Conservation (phyloP, 1,140 invertebrate genomes). For the Drosophila neocordata region DNA sequence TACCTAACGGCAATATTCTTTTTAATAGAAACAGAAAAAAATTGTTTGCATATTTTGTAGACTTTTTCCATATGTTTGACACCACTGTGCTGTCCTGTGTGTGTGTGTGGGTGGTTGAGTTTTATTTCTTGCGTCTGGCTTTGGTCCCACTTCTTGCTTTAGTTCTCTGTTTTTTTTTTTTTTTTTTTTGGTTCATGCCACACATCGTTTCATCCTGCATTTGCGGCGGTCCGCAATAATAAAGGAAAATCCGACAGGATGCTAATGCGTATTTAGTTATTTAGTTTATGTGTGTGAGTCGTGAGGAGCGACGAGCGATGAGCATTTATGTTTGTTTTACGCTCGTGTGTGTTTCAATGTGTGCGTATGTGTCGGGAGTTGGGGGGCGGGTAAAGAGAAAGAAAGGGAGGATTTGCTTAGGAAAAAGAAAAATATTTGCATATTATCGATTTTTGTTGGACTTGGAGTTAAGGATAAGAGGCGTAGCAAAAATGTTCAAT, state of each 20-base stretch:
- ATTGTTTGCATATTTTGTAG: too few relatives aligned
- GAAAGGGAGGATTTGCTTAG: conserved; percentile 2
- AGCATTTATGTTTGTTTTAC: conserved; percentile 67
- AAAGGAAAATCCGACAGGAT: conserved; percentile 80
- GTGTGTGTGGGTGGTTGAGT: neutral
- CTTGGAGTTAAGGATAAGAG: conserved; percentile 16
- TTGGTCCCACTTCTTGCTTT: conserved; percentile 31
- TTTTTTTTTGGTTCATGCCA: conserved; percentile 17
- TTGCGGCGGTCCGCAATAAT: conserved; percentile 62
- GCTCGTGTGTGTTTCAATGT: conserved; percentile 21
- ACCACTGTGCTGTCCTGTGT: neutral
- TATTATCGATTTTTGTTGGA: conserved; percentile 67
- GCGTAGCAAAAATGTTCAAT: conserved; percentile 23
- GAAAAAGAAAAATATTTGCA: conserved; percentile 64
- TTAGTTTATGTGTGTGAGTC: conserved; percentile 55
- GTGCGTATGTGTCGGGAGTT: conserved; percentile 8
- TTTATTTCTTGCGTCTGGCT: neutral
- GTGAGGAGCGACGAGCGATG: conserved; percentile 27
- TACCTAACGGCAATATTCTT: too few relatives aligned
- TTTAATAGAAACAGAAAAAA: too few relatives aligned
- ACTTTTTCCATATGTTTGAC: neutral
- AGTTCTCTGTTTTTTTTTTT: conserved; percentile 12
- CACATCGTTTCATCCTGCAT: conserved; percentile 35
- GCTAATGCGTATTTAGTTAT: conserved; percentile 81
- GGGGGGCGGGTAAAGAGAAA: conserved; percentile 15